Evolutionary conservation across 2,797 vertebrate species (phyloP).

Genomic region (Myotis pilosus): DNA sequence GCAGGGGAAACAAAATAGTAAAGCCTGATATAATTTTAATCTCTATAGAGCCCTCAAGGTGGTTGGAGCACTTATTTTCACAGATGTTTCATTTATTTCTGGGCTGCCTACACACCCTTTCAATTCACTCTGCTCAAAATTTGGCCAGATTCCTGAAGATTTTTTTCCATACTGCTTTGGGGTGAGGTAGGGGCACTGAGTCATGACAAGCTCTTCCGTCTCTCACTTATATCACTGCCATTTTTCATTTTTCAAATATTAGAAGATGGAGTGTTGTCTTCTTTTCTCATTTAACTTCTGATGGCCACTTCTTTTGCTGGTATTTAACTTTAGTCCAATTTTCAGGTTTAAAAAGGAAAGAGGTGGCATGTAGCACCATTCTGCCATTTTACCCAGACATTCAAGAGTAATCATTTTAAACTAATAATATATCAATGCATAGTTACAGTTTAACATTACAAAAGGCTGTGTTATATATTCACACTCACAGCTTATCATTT

Average conservation of each 20-base stretch:
- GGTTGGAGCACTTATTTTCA: not conserved
- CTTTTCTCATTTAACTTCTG: not conserved
- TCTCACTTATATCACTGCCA: not conserved
- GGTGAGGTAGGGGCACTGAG: no score
- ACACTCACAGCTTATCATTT: not conserved
- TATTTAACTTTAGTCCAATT: not conserved
- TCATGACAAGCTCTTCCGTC: not conserved
- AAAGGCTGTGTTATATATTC: not conserved
- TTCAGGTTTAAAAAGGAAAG: not conserved
- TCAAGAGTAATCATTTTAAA: not conserved
- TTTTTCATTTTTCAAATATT: not conserved
- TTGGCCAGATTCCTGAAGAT: not conserved
- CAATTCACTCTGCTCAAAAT: not conserved
- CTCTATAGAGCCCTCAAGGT: not conserved
- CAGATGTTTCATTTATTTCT: conserved; percentile 12
- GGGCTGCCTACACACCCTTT: not conserved
- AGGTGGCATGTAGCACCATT: not conserved
- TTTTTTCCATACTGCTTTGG: not conserved
- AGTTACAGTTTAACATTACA: not conserved
- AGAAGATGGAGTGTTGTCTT: not conserved
- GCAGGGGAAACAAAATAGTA: not conserved
- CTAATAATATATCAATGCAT: not conserved
- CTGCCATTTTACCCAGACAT: not conserved
- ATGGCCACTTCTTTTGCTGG: not conserved
- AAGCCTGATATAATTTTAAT: not conserved